Base-by-base conservation (phyloP, 2,888 invertebrate genomes). In the Spodoptera exigua region DNA sequence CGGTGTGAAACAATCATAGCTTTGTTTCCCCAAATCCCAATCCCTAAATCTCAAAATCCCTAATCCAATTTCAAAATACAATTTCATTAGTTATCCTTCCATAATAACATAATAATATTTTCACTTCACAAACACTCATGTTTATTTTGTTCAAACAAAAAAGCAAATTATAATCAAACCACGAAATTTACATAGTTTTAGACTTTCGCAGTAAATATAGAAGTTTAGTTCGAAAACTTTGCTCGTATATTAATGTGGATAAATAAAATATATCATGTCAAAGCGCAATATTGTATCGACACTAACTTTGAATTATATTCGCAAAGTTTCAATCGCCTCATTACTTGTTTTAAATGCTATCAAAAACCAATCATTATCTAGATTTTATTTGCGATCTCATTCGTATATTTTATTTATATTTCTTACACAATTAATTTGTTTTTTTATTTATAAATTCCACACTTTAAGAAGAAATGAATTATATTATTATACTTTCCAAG, bases 181-280 rank as follows among this genome's bases (percentile, higher is more conserved):
- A 51, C 27, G 2, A 3, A 48, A 70, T 65, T 70, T 54, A 17
- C 59, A 59, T 58, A 70, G 59, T 58, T 70, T 51, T 51, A 54
- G 17, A 46, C 57, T 54, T 54, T 7, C 36, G 58, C 39, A 58
- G 57, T 70, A 41, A 70, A 57, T 64, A 69, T 34, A 14, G 27
- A 64, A 58, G 18, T 70, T 64, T 35, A 16, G 45, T 70, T 63
- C 43, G 27, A 9, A 47, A 68, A 70, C 65, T 70, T 64, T 0
- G 17, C 13, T 11, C 40, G 35, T 65, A 54, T 39, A 59, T 44
- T 27, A 47, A 46, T 32, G 39, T 13, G 39, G 21, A 44, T 58
- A 40, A 65, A 70, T 40, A 70, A 51, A 43, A 47, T 68, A 36
- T 54, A 47, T 65, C 17, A 51, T 51, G 43, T 27, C 49, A 44